phyloP scores from a whole-genome alignment of 2,797 vertebrate genomes.

The Muscicapa comitata region DNA sequence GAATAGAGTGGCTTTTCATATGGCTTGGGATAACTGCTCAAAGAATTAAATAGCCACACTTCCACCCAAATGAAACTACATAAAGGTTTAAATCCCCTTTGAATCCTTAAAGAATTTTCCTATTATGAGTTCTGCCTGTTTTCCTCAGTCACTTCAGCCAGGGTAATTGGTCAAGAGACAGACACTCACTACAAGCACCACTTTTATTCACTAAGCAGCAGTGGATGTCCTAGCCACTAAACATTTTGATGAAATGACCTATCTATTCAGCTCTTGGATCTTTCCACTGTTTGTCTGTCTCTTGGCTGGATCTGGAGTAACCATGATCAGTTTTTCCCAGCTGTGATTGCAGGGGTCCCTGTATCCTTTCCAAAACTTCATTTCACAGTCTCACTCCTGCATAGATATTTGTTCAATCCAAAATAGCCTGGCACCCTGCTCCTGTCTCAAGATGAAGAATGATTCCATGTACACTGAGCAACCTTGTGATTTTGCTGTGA shows the following conservation, averaged over 20 bases:
- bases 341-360: background rate
- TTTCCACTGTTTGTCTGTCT: background rate
- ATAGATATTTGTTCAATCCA: background rate
- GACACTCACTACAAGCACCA: background rate
- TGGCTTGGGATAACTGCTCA: background rate
- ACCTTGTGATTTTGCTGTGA: background rate
- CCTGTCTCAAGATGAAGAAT: background rate
- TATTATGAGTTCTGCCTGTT: background rate
- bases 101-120: background rate
- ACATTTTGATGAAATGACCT: background rate
- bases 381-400: background rate
- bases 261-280: background rate
- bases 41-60: background rate
- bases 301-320: background rate
- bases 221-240: background rate
- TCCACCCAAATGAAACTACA: background rate
- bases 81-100: background rate
- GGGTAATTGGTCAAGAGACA: background rate
- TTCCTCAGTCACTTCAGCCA: background rate
- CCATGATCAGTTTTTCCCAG: background rate
- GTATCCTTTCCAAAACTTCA: background rate
- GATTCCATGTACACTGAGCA: background rate
- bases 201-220: background rate
- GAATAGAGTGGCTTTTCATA: background rate
- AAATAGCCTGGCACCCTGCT: background rate